Conservation (phyloP, 2,797 vertebrate genomes). For the Alcedo atthis region DNA sequence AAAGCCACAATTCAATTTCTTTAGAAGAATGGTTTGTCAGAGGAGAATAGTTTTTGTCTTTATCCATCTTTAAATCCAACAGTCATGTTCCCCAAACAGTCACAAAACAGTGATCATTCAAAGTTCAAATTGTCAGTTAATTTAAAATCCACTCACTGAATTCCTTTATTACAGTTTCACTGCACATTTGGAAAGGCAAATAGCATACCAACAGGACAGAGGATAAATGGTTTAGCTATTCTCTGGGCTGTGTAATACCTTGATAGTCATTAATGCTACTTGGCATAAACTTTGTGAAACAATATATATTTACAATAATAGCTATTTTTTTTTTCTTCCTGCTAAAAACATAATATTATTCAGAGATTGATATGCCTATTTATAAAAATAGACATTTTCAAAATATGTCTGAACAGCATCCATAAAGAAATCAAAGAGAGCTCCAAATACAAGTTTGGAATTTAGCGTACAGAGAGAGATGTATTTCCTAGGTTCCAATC, state of each 20-base stretch:
- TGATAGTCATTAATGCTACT: background rate
- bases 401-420: background rate
- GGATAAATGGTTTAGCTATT: background rate
- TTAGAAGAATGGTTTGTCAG: slow-evolving; percentile 69
- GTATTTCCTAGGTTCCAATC: background rate
- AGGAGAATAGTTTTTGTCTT: slow-evolving; percentile 63
- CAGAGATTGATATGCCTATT: background rate
- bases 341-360: background rate
- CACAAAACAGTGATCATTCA: slow-evolving; percentile 72
- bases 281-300: background rate
- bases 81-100: slow-evolving; percentile 64
- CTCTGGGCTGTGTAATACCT: background rate
- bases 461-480: background rate
- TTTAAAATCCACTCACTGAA: slow-evolving; percentile 51
- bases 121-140: slow-evolving; percentile 74
- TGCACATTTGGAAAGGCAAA: slow-evolving; percentile 21
- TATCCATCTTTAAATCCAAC: slow-evolving; percentile 66
- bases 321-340: background rate
- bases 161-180: slow-evolving; percentile 42
- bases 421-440: background rate
- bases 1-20: slow-evolving; percentile 66
- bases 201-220: background rate
- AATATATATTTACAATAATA: background rate
- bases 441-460: background rate
- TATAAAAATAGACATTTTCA: background rate